Evolutionary conservation across 2,888 invertebrate species (phyloP), one percentile per base, ranked within the genome.

Genomic region (Eilema griseolum): DNA sequence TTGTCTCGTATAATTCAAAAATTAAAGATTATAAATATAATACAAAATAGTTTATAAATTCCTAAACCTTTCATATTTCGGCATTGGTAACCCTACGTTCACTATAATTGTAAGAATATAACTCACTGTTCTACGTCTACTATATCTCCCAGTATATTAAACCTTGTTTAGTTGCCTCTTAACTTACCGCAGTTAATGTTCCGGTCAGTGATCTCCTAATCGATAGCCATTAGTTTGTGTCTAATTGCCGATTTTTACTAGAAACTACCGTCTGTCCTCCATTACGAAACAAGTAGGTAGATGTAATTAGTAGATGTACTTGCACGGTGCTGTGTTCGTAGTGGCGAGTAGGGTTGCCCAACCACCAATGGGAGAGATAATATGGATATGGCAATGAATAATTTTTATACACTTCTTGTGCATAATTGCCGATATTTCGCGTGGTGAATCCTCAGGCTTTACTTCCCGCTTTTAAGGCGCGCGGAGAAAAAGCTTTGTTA

Each of bases 191-290:
- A 61, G 65, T 59, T 69, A 77, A 79, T 79, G 69, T 71, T 66
- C 64, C 72, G 79, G 79, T 80, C 73, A 81, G 72, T 80, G 70
- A 66, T 62, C 69, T 61, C 52, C 28, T 57, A 69, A 69, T 69
- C 52, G 52, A 69, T 69, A 28, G 64, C 23, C 65, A 65, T 69
- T 65, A 65, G 65, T 59, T 65, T 69, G 28, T 3, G 20, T 63
- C 57, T 64, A 59, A 69, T 69, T 69, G 57, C 31, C 56, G 28
- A 64, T 60, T 60, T 41, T 46, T 65, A 60, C 64, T 61, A 31
- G 33, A 7, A 57, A 37, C 41, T 62, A 56, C 52, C 37, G 28
- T 63, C 11, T 63, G 68, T 59, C 68, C 63, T 69, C 63, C 5
- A 28, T 63, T 33, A 62, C 56, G 11, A 5, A 56, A 33, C n/a